Evolutionary conservation across 2,888 invertebrate genomes (phyloP).

Genomic region (Alloplasta piceator): DNA sequence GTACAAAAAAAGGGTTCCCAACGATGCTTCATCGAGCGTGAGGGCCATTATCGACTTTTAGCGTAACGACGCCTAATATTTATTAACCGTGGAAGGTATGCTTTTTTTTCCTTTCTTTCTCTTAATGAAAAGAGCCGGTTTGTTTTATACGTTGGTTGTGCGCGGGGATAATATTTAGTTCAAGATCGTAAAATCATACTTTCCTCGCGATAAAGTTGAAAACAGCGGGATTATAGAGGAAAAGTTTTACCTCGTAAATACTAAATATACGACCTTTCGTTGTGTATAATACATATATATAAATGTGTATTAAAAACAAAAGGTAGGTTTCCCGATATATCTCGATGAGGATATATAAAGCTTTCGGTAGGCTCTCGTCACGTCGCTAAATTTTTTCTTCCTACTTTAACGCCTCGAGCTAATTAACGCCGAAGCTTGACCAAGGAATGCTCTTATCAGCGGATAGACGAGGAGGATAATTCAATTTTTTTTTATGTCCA

Average conservation of each 20-base stretch:
- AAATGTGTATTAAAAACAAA: constrained; percentile 18
- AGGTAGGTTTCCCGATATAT: constrained; percentile 77
- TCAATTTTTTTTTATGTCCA: constrained; percentile 60
- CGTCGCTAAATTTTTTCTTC: constrained; percentile 45
- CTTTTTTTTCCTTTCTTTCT: constrained; percentile 17
- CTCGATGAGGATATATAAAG: constrained; percentile 41
- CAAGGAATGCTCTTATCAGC: constrained; percentile 66
- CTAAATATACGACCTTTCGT: constrained; percentile 56
- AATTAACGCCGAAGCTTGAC: constrained; percentile 70
- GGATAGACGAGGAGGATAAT: constrained; percentile 56
- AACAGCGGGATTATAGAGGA: constrained; percentile 46
- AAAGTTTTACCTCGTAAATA: constrained; percentile 66
- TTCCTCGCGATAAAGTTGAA: constrained; percentile 67
- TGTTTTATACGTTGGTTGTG: not conserved
- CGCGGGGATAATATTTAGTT: constrained; percentile 75
- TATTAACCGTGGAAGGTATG: constrained; percentile 33
- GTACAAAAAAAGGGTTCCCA: not conserved
- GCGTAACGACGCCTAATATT: constrained; percentile 36
- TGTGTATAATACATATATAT: not conserved
- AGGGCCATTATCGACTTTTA: constrained; percentile 75
- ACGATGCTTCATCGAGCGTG: constrained; percentile 43
- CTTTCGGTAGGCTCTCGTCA: constrained; percentile 51
- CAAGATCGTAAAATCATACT: constrained; percentile 81
- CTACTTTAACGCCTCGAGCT: constrained; percentile 69
- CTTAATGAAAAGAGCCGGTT: constrained; percentile 7